phyloP scores from a whole-genome alignment of 1,140 invertebrate genomes.

The Homarus americanus region DNA sequence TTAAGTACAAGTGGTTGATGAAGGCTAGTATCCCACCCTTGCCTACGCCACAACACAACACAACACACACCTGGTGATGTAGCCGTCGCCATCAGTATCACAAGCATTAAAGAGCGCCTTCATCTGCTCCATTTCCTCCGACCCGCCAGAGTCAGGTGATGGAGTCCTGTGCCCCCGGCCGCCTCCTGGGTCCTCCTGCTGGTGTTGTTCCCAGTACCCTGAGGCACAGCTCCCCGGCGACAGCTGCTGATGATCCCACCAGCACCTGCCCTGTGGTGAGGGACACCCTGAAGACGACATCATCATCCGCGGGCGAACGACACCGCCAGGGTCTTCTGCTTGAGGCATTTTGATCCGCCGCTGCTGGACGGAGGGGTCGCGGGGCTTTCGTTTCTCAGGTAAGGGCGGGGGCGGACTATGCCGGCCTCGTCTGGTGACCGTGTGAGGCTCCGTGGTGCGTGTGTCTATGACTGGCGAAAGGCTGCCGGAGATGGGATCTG shows the following conservation, averaged over 20 bases:
- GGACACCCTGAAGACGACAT: slow-evolving; percentile 32
- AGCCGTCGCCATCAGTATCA: slow-evolving; percentile 61
- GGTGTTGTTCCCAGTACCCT: slow-evolving; percentile 38
- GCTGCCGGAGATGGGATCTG: slow-evolving; percentile 37
- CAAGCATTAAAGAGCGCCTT: slow-evolving; percentile 56
- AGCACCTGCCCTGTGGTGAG: slow-evolving; percentile 37
- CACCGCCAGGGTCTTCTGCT: neutral
- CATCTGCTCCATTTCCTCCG: slow-evolving; percentile 49
- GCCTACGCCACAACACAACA: too few species aligned
- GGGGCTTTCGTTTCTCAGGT: slow-evolving; percentile 37
- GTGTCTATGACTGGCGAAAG: slow-evolving; percentile 30
- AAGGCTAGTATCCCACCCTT: too few species aligned
- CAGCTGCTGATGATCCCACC: slow-evolving; percentile 47
- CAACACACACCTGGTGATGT: slow-evolving; percentile 53
- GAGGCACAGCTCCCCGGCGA: slow-evolving; percentile 50
- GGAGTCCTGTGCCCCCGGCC: slow-evolving; percentile 10
- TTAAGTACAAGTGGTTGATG: too few species aligned
- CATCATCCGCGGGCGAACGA: slow-evolving; percentile 26
- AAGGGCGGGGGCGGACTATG: slow-evolving; percentile 14
- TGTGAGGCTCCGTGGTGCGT: slow-evolving; percentile 10
- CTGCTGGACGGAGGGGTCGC: neutral
- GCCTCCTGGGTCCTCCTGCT: neutral
- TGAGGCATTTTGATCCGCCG: neutral
- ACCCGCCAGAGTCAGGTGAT: slow-evolving; percentile 33
- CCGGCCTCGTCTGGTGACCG: neutral